Base-by-base conservation (phyloP, 2,113 vertebrate species). In the Chaetodon trifascialis region DNA sequence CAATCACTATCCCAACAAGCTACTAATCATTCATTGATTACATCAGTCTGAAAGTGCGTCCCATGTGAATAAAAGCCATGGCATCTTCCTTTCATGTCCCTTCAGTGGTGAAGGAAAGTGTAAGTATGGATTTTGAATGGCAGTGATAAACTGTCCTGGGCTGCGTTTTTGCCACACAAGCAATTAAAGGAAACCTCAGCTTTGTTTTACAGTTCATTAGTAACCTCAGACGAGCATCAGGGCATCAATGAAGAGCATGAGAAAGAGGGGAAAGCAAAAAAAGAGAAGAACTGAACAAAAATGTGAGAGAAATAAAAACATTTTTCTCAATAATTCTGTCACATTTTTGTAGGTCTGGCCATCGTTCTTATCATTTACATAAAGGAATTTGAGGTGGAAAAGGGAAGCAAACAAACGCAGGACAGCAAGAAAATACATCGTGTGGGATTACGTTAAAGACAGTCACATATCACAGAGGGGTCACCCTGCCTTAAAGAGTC, bases 21-120 rank as follows among this genome's bases (percentile, higher is more conserved):
- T 30, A 66, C 68, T 89, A 81, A 88, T 90, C 85, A 86, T 69
- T 74, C 51, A 90, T 86, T 81, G 83, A 85, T 74, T 69, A 63
- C 12, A 1, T 42, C 51, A 38, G 11, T 46, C 34, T 0, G 6
- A 52, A 76, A 58, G 62, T 56, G 23, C 6, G 66, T 67, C 38
- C 52, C 55, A 64, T 55, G 52, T 46, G 69, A 70, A 83, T 54
- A 58, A 83, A 76, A 76, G 52, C 36, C 17, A 19, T 11, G 4
- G 40, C 52, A n/a, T 44, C 19, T 10, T 11, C 23, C 21, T 17
- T 11, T 25, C 17, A 19, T n/a, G 30, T 52, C 23, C 40, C 14
- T 5, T 63, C 59, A 58, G 62, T 62, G 0, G 34, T 12, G 60
- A 36, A 16, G 49, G 12, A 30, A 30, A 30, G 30, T 30, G 30